Conservation (phyloP, 2,888 invertebrate species). For the Rhopalosiphum nymphaeae region DNA sequence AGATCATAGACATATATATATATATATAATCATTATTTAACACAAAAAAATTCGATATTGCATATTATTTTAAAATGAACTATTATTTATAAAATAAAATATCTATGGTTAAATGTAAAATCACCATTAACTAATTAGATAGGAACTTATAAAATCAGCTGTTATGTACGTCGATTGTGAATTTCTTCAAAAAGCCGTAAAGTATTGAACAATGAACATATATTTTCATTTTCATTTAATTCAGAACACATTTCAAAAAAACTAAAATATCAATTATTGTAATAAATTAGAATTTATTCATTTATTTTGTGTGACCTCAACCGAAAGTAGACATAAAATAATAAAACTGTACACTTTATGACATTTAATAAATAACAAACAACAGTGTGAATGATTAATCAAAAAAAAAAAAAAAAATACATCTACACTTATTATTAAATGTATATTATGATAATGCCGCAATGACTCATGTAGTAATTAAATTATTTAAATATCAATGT, state of each 20-base stretch:
- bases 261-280: neutral
- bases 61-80: neutral
- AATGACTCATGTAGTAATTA: neutral
- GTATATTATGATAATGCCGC: neutral
- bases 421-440: neutral
- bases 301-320: neutral
- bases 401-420: neutral
- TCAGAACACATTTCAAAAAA: neutral
- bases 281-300: neutral
- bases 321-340: neutral
- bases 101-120: neutral
- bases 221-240: neutral
- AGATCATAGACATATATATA: neutral
- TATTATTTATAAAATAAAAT: neutral
- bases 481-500: neutral
- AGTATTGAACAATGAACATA: neutral
- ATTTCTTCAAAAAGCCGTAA: neutral
- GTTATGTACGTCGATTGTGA: neutral
- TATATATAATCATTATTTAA: neutral
- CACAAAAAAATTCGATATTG: neutral
- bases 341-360: neutral
- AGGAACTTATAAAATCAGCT: neutral
- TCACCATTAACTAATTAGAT: too few relatives aligned
- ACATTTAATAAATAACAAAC: neutral
- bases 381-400: neutral